A percentile compares a stretch with the other conserved stretches of the same genome.
These are phyloP conservation scores for Diabrotica balteata DNA, from an alignment of 2,888 invertebrate genomes.

Conservation along the genomic window DNA sequence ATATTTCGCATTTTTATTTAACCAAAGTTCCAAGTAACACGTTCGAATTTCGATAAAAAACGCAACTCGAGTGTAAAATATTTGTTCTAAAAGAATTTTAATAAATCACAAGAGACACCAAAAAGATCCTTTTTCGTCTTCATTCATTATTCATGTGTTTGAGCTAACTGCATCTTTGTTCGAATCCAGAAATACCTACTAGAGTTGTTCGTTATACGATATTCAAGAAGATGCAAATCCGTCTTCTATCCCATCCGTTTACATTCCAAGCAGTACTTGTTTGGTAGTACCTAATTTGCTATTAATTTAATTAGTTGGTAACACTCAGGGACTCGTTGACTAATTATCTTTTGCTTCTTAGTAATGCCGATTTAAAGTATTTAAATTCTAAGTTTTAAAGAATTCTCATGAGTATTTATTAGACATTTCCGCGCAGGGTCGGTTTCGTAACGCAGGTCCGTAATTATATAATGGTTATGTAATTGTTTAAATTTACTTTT, in stretches of 20 bases:
- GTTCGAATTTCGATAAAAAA: background rate
- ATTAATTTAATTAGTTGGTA: constrained; percentile 42
- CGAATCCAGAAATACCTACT: constrained; percentile 28
- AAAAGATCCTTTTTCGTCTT: constrained; percentile 14
- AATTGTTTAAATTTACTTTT: too few species aligned
- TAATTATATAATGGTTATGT: too few species aligned
- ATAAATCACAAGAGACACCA: constrained; percentile 14
- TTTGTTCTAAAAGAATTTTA: constrained; percentile 8
- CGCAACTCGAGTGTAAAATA: constrained; percentile 13
- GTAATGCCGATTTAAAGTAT: constrained; percentile 37
- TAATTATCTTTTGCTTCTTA: constrained; percentile 38
- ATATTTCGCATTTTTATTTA: background rate
- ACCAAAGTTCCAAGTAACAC: too few species aligned
- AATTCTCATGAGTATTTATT: constrained; percentile 38
- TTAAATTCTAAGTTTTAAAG: constrained; percentile 38
- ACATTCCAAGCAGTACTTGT: constrained; percentile 36
- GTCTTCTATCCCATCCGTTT: constrained; percentile 26
- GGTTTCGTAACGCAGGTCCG: constrained; percentile 9
- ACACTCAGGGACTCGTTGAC: constrained; percentile 40
- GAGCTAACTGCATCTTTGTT: constrained; percentile 23
- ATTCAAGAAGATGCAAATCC: constrained; percentile 39
- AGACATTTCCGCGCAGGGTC: constrained; percentile 27
- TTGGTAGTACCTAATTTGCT: constrained; percentile 39
- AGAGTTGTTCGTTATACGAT: constrained; percentile 36
- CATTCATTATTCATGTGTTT: constrained; percentile 26